phyloP scores from a whole-genome alignment of 2,888 invertebrate genomes.

The Leucoptera coffeella region DNA sequence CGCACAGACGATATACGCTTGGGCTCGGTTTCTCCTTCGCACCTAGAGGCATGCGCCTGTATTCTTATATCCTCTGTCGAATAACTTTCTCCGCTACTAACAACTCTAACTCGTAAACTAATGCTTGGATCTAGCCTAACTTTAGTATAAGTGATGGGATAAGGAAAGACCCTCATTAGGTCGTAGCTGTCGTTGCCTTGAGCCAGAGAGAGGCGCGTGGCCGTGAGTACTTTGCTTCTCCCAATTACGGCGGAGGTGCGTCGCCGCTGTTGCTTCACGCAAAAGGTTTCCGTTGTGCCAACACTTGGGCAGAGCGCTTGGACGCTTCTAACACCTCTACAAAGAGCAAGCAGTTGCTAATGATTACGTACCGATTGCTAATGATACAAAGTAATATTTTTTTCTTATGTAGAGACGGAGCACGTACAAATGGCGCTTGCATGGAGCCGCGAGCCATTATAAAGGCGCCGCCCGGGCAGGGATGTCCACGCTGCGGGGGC shows the following conservation, averaged over 20 bases:
- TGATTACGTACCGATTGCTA: too few relatives aligned
- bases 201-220: slow-evolving; percentile 47
- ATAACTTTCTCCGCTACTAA: slow-evolving; percentile 42
- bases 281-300: slow-evolving; percentile 28
- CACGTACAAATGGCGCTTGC: slow-evolving; percentile 57
- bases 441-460: slow-evolving; percentile 67
- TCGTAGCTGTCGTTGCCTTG: slow-evolving; percentile 21
- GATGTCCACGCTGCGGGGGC: slow-evolving; percentile 85
- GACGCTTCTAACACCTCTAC: slow-evolving; percentile 46
- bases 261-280: slow-evolving; percentile 45
- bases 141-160: slow-evolving; percentile 60
- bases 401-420: slow-evolving; percentile 23
- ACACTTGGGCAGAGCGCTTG: slow-evolving; percentile 21
- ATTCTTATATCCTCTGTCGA: slow-evolving; percentile 19
- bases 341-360: slow-evolving; percentile 32
- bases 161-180: slow-evolving; percentile 67
- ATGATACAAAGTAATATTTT: too few relatives aligned
- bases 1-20: too few relatives aligned
- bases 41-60: slow-evolving; percentile 34
- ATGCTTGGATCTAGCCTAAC: slow-evolving; percentile 45
- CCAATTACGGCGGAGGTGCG: slow-evolving; percentile 55
- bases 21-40: slow-evolving; percentile 46
- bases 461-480: slow-evolving; percentile 78
- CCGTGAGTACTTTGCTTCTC: slow-evolving; percentile 52
- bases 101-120: slow-evolving; percentile 32